phyloP scores from a whole-genome alignment of 2,113 vertebrate genomes.

The Mirza zaza region DNA sequence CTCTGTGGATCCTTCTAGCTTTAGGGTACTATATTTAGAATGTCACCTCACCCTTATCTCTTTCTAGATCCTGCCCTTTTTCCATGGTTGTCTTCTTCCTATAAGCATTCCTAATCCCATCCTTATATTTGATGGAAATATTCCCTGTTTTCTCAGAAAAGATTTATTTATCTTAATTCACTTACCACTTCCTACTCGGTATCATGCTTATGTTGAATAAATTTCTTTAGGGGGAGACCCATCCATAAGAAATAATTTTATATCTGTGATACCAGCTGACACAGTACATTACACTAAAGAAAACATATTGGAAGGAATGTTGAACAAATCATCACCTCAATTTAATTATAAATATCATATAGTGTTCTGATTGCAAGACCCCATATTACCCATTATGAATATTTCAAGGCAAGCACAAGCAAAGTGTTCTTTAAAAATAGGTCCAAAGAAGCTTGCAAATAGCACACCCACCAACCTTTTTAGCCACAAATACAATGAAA shows the following conservation, averaged over 20 bases:
- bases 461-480: not conserved
- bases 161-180: not conserved
- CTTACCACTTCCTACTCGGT: not conserved
- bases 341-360: not conserved
- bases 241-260: not conserved
- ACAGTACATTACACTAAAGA: not conserved
- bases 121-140: not conserved
- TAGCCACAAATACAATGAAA: not conserved
- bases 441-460: not conserved
- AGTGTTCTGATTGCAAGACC: not conserved
- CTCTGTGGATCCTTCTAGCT: not conserved
- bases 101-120: not conserved
- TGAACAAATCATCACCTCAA: constrained; percentile 11
- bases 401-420: not conserved
- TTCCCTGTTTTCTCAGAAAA: not conserved
- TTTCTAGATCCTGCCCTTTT: not conserved
- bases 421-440: not conserved
- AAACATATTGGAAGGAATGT: not conserved
- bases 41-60: not conserved
- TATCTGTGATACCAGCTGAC: not conserved
- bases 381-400: not conserved
- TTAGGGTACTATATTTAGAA: not conserved
- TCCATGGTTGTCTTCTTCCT: not conserved
- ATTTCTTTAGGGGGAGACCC: not conserved
- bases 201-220: not conserved